phyloP scores from a whole-genome alignment of 2,797 vertebrate genomes.

The Xerus rutilus region DNA sequence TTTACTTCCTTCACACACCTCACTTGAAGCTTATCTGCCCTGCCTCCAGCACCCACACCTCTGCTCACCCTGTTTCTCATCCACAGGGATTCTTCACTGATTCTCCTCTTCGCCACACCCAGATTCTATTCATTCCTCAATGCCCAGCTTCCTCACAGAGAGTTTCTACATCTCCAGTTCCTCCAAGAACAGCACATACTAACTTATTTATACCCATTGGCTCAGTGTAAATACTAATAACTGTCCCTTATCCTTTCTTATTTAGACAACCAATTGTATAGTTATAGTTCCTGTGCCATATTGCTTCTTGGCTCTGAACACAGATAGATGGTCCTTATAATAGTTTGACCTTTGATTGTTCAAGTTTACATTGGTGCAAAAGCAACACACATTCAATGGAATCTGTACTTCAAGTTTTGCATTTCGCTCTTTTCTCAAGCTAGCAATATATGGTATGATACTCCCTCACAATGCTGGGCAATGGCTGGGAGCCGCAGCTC shows the following conservation, averaged over 20 bases:
- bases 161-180: neutral
- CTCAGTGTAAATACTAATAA: neutral
- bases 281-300: neutral
- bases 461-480: neutral
- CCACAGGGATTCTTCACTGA: neutral
- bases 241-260: slow-evolving; percentile 25
- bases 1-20: neutral
- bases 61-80: neutral
- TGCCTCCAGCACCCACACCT: neutral
- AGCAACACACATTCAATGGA: neutral
- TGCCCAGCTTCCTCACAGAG: neutral
- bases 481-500: neutral
- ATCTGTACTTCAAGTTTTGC: neutral
- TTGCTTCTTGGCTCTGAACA: neutral
- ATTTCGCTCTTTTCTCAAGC: neutral
- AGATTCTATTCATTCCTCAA: neutral
- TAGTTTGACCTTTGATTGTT: neutral
- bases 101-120: neutral
- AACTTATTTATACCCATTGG: neutral
- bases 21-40: neutral
- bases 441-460: no score
- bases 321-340: neutral
- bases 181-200: neutral
- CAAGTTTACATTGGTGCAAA: neutral
- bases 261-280: slow-evolving; percentile 27